These are phyloP conservation scores for Cheilinus undulatus DNA, from an alignment of 2,113 vertebrate genomes.

Conservation along the genomic window DNA sequence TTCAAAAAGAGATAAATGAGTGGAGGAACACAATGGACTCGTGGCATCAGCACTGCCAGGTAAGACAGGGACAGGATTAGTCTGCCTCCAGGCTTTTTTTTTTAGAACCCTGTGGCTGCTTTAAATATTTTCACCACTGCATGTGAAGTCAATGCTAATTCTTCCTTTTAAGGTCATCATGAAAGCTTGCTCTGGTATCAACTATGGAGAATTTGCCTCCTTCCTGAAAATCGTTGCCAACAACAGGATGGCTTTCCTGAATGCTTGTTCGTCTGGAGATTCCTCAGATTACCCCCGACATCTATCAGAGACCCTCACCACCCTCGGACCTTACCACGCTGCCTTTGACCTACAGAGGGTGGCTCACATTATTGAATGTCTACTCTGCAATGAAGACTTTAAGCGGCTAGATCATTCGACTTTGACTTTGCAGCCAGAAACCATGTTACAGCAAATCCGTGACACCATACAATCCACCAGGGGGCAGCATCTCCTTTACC, in stretches of 20 bases:
- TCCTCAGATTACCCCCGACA: slow-evolving; percentile 62
- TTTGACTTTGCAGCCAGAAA: slow-evolving; percentile 80
- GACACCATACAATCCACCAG: slow-evolving; percentile 81
- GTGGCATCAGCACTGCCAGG: slow-evolving; percentile 96
- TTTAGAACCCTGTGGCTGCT: neutral
- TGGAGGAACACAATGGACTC: slow-evolving; percentile 92
- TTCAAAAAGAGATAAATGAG: slow-evolving; percentile 89
- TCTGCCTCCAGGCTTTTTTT: neutral
- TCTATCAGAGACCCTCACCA: slow-evolving; percentile 67
- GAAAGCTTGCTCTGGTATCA: slow-evolving; percentile 95
- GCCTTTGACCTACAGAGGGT: slow-evolving; percentile 91
- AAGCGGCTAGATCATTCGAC: slow-evolving; percentile 81
- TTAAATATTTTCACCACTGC: neutral
- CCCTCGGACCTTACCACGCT: slow-evolving; percentile 87
- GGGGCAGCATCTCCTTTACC: slow-evolving; percentile 80
- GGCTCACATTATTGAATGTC: slow-evolving; percentile 85
- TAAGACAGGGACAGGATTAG: slow-evolving; percentile 52
- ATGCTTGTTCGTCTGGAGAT: slow-evolving; percentile 66
- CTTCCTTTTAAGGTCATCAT: slow-evolving; percentile 87
- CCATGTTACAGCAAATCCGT: slow-evolving; percentile 86
- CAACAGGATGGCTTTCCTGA: slow-evolving; percentile 87
- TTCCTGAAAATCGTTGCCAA: slow-evolving; percentile 91
- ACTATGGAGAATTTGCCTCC: slow-evolving; percentile 92
- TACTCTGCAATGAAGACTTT: slow-evolving; percentile 91
- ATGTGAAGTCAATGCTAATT: neutral